These are phyloP conservation scores for Phasianus colchicus DNA, from an alignment of 2,113 vertebrate genomes.

Conservation along the genomic window DNA sequence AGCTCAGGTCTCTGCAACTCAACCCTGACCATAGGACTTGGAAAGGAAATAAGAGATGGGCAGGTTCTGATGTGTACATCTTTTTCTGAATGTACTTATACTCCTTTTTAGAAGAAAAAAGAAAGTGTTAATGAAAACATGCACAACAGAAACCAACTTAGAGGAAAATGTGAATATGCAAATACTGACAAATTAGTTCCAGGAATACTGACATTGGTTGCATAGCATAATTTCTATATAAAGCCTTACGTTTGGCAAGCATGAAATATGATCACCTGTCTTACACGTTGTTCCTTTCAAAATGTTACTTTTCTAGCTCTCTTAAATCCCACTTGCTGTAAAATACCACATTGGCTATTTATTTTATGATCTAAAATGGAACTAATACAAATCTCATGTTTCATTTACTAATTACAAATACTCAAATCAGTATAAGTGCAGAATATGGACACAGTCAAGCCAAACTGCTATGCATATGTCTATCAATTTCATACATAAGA, in stretches of 20 bases:
- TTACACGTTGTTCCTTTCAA: neutral
- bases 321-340: neutral
- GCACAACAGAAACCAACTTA: neutral
- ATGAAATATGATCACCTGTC: neutral
- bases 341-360: neutral
- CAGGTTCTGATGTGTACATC: neutral
- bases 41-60: neutral
- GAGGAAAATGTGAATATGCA: neutral
- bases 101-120: neutral
- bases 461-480: neutral
- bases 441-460: neutral
- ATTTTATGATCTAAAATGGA: neutral
- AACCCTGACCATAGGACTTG: neutral
- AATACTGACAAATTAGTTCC: neutral
- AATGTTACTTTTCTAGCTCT: neutral
- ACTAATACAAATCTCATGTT: neutral
- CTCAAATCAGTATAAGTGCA: neutral
- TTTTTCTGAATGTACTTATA: neutral
- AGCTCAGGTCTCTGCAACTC: neutral
- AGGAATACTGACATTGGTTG: neutral
- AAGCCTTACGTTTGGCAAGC: neutral
- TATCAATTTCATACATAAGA: neutral
- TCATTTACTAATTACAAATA: neutral
- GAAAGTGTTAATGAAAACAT: neutral
- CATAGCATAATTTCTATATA: neutral